phyloP scores from a whole-genome alignment of 2,888 invertebrate genomes.

The Parapristionchus giblindavisi region DNA sequence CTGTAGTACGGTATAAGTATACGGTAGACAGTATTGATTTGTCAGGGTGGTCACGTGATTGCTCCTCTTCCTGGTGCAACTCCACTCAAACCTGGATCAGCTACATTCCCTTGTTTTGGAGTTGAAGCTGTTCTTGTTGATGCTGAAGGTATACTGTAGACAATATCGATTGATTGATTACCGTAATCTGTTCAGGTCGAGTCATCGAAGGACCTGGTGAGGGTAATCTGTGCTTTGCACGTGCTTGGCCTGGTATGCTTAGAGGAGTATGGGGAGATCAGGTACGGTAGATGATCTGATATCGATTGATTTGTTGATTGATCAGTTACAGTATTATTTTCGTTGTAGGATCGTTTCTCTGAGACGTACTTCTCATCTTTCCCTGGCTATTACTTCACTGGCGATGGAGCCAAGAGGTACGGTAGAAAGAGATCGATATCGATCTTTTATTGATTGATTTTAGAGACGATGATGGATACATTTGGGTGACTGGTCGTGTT shows the following conservation, averaged over 20 bases:
- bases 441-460: background rate
- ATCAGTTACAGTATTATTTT: background rate
- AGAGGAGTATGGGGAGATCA: conserved; percentile 91
- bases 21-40: background rate
- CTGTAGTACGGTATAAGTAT: background rate
- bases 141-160: conserved; percentile 80
- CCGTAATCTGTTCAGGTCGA: conserved; percentile 40
- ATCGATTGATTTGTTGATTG: background rate
- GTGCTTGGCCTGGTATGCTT: conserved; percentile 99
- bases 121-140: conserved; percentile 87
- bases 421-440: background rate
- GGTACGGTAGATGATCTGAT: conserved; percentile 73
- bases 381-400: conserved; percentile 95
- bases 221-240: conserved; percentile 78
- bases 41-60: conserved; percentile 89
- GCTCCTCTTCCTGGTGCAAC: conserved; percentile 95
- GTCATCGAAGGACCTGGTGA: conserved; percentile 59
- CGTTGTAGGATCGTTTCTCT: conserved; percentile 75
- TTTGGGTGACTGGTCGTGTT: conserved; percentile 74
- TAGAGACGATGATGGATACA: conserved; percentile 81
- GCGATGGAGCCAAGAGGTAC: conserved; percentile 78
- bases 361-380: conserved; percentile 93
- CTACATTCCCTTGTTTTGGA: conserved; percentile 97
- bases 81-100: conserved; percentile 96
- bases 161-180: background rate